These are phyloP conservation scores for Anoplophora glabripennis DNA, from an alignment of 1,140 invertebrate species.

Conservation along the genomic window DNA sequence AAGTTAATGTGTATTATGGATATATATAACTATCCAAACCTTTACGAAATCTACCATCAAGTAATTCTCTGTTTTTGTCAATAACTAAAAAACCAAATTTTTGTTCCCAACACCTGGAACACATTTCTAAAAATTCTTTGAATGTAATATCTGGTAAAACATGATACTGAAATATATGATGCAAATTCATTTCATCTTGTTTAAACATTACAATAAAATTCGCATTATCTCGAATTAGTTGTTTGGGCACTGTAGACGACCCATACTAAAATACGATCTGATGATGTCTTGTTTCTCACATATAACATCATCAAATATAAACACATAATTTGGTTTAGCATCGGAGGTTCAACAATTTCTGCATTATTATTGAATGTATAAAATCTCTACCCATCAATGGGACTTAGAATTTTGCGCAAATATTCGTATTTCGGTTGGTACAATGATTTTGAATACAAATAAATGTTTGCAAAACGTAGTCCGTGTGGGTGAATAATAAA, in stretches of 20 bases:
- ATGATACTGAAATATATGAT: slow-evolving; percentile 48
- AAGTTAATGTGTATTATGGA: background rate
- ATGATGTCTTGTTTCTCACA: slow-evolving; percentile 44
- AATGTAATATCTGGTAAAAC: slow-evolving; percentile 44
- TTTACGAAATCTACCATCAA: slow-evolving; percentile 40
- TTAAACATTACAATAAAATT: slow-evolving; percentile 47
- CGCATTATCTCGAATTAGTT: slow-evolving; percentile 47
- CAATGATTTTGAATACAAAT: slow-evolving; percentile 2
- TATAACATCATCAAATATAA: slow-evolving; percentile 45
- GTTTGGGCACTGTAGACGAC: slow-evolving; percentile 45
- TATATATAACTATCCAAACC: slow-evolving; percentile 35
- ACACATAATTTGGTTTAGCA: slow-evolving; percentile 33
- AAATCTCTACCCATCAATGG: too few species aligned
- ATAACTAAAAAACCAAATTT: slow-evolving; percentile 39
- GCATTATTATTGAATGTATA: too few species aligned
- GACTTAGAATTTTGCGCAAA: background rate
- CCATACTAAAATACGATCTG: slow-evolving; percentile 42
- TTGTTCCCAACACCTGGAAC: slow-evolving; percentile 37
- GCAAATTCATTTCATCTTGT: slow-evolving; percentile 48
- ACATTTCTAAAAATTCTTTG: slow-evolving; percentile 41
- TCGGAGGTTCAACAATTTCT: background rate
- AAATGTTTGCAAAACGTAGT: slow-evolving; percentile 3
- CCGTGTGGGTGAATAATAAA: background rate
- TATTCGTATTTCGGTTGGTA: slow-evolving; percentile 9
- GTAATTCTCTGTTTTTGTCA: slow-evolving; percentile 37